Conservation (phyloP, 2,113 vertebrate genomes). For the Phylloscopus trochiloides region DNA sequence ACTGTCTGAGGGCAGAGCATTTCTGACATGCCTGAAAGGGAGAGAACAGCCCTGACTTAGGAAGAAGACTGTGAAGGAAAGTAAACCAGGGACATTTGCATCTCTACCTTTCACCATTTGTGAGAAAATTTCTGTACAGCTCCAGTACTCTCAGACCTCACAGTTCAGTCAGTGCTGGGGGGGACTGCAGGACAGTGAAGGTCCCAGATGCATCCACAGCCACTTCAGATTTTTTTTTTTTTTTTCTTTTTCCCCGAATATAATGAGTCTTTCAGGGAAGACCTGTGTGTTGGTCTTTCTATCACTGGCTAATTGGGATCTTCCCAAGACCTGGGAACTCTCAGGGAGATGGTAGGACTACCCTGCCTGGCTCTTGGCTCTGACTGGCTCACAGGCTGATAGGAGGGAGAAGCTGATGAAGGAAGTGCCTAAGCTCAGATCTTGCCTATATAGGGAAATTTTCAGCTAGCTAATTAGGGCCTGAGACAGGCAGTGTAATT, state of each 20-base stretch:
- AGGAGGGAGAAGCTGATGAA: background rate
- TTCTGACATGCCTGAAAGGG: background rate
- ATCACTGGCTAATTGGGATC: background rate
- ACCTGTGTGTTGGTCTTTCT: background rate
- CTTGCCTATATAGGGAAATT: conserved; percentile 63
- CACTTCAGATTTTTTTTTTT: background rate
- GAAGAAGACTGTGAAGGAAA: background rate
- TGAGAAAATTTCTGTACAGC: rapidly evolving
- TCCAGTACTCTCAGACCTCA: rapidly evolving
- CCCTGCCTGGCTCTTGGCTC: background rate
- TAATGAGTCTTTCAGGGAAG: background rate
- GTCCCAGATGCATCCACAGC: background rate
- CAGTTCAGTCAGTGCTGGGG: background rate
- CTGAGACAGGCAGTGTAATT: conserved; percentile 21
- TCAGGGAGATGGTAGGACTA: background rate
- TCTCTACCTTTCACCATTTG: background rate
- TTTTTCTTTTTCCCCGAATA: background rate
- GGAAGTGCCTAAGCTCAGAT: background rate
- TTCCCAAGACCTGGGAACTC: background rate
- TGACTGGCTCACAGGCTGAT: background rate
- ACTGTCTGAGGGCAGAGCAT: background rate
- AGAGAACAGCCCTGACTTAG: background rate
- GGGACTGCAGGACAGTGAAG: background rate
- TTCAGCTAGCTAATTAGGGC: conserved; percentile 18
- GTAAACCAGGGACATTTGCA: background rate